Percentiles rank a stretch among this genome's conserved stretches.
Evolutionary conservation across 2,888 invertebrate species (phyloP).

Genomic region (Ligdia adustata): DNA sequence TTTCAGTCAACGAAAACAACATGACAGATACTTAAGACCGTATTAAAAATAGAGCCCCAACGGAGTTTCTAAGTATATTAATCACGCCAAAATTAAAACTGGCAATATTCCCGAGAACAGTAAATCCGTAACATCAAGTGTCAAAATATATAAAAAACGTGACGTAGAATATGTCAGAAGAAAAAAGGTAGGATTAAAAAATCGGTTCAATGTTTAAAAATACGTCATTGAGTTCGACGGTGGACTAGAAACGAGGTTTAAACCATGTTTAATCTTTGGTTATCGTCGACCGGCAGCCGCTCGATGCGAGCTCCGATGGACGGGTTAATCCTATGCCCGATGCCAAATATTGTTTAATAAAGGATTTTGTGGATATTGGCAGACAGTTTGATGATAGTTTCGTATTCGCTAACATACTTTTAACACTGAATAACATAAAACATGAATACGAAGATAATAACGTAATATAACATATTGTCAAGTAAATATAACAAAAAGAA

Average conservation of each 20-base stretch:
- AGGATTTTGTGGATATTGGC: conserved; percentile 27
- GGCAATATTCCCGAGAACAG: conserved; percentile 19
- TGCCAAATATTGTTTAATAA: conserved; percentile 42
- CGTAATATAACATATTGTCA: not conserved
- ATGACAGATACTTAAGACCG: conserved; percentile 1
- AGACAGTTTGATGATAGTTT: conserved; percentile 11
- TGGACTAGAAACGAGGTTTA: conserved; percentile 62
- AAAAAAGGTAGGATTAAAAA: conserved; percentile 38
- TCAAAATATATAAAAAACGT: conserved; percentile 32
- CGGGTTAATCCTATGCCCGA: conserved; percentile 64
- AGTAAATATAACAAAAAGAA: not conserved
- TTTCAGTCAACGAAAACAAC: not conserved
- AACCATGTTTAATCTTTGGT: conserved; percentile 72
- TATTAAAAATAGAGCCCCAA: not conserved
- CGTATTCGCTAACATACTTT: not conserved
- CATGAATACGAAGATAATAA: too few species aligned
- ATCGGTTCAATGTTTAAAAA: conserved; percentile 46
- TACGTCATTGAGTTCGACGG: conserved; percentile 46
- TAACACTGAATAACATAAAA: not conserved
- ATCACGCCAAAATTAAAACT: conserved; percentile 13
- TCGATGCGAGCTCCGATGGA: conserved; percentile 62
- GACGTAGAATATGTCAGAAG: conserved; percentile 7
- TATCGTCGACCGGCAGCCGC: conserved; percentile 71
- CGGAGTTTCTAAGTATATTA: conserved; percentile 1
- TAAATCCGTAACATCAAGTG: conserved; percentile 16